Evolutionary conservation across 2,113 vertebrate genomes (phyloP), one percentile per base, ranked within the genome.

Genomic region (Ellobius talpinus): DNA sequence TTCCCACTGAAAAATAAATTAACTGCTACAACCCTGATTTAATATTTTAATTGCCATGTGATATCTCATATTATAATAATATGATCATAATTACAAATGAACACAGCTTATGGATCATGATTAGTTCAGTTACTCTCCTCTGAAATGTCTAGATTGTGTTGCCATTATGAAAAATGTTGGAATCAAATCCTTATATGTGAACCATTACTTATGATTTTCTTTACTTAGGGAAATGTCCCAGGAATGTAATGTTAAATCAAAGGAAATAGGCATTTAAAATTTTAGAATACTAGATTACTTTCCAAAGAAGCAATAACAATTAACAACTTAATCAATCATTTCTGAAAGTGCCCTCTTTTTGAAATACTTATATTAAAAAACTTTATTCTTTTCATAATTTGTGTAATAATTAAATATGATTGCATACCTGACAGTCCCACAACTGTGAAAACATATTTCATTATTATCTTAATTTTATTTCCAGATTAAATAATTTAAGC

Each of bases 91-190:
- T 68, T 68, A 87, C 19, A 68, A 86, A 33, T 66, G 84, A 86
- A 47, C 42, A 87, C 36, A 65, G 33, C 19, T 52, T 87, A 91
- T 87, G 31, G 85, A 84, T 61, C 47, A 90, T 91, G 79, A 82
- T 85, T 92, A 94, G 91, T 89, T 91, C 81, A 74, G 19, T 65
- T 89, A 74, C 93, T 89, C 52, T 42, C 5, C 61, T 85, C 29
- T 61, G 24, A 95, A 86, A 82, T 61, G 76, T 94, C 50, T 16
- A 66, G 1, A 21, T 29, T 85, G 68, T 63, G 10, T 94, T 84
- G 58, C 58, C 45, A 76, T 82, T 89, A 77, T 96, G 78, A 96
- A 96, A 96, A 96, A 95, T 88, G 61, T 89, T 95, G 19, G 47
- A 90, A 84, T 74, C 78, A 92, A 24, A 70, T 84, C 33, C 12